Evolutionary conservation across 2,888 invertebrate species (phyloP).

Genomic region (Oscheius onirici): DNA sequence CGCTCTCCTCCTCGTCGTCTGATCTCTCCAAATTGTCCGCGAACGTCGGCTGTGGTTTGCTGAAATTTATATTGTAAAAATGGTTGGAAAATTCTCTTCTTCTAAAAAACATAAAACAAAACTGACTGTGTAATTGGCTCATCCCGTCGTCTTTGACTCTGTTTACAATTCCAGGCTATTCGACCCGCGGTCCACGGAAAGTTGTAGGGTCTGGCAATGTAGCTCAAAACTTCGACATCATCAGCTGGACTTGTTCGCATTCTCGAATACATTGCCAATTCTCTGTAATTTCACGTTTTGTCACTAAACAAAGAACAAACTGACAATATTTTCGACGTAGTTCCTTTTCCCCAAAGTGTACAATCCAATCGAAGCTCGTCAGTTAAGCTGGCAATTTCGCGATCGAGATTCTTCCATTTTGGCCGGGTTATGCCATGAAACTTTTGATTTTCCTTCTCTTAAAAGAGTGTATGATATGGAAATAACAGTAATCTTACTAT

Average conservation of each 20-base stretch:
- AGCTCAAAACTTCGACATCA: constrained; percentile 17
- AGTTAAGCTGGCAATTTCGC: not conserved
- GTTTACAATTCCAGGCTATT: not conserved
- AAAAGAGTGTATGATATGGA: not conserved
- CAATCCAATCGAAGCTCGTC: not conserved
- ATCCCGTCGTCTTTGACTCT: not conserved
- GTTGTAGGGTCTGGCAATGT: constrained; percentile 1
- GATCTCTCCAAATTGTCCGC: not conserved
- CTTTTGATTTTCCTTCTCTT: not conserved
- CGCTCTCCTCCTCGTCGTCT: not conserved
- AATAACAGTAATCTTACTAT: not conserved
- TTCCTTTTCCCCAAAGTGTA: not conserved
- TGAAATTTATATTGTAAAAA: not conserved
- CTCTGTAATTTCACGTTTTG: not conserved
- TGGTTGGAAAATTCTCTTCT: not conserved
- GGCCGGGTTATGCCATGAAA: not conserved
- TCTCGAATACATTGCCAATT: constrained; percentile 6
- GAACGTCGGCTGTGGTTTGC: not conserved
- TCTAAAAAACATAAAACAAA: too few species aligned
- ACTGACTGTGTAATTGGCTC: not conserved
- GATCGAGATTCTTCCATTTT: constrained; percentile 5
- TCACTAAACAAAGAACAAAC: not conserved
- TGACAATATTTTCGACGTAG: constrained; percentile 5
- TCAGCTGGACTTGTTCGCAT: constrained; percentile 4
- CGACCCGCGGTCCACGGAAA: constrained; percentile 3